Evolutionary conservation across 1,140 invertebrate species (phyloP), one percentile per base, ranked within the genome.

Genomic region (Leptinotarsa undecemlineata): DNA sequence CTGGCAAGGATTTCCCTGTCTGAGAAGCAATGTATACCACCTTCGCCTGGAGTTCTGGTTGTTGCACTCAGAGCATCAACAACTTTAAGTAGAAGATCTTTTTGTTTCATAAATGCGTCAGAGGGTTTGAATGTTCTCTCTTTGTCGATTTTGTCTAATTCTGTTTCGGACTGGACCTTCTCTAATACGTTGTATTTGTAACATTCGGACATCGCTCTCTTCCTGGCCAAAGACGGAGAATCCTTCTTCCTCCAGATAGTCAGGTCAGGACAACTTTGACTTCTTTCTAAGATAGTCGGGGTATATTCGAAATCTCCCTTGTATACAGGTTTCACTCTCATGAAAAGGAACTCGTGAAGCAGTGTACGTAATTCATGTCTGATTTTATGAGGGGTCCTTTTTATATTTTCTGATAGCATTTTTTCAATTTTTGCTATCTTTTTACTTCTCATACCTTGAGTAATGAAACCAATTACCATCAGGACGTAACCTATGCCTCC

Each of bases 381-480:
- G 71, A 95, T 92, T 85, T 91, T 93, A 75, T 89, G 89, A 75
- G 94, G 93, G 0, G 93, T 95, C 8, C 90, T 89, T 83, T 93
- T 93, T 63, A 95, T 86, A 85, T 93, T 92, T 72, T 89, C 85
- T 15, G 90, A 91, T 48, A 95, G 83, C 81, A 93, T 92, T 76
- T 93, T 92, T 82, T 95, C 93, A 61, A 96, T 85, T 78, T 88
- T 87, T 61, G 89, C 87, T 26, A 96, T 88, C 81, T 90, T 89
- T 82, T 95, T 94, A 72, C 92, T 94, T 72, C 90, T 88, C 86
- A 92, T 87, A 14, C 89, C 91, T 76, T 89, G 86, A 1, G 93
- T 92, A 73, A 97, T 95, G 81, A 96, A 96, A 23, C 93, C 94
- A 76, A 97, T 90, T 62, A 97, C 92, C 95, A 97, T 97, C 17